These are phyloP conservation scores for Malurus cyaneus DNA, from an alignment of 2,113 vertebrate species.

Conservation along the genomic window DNA sequence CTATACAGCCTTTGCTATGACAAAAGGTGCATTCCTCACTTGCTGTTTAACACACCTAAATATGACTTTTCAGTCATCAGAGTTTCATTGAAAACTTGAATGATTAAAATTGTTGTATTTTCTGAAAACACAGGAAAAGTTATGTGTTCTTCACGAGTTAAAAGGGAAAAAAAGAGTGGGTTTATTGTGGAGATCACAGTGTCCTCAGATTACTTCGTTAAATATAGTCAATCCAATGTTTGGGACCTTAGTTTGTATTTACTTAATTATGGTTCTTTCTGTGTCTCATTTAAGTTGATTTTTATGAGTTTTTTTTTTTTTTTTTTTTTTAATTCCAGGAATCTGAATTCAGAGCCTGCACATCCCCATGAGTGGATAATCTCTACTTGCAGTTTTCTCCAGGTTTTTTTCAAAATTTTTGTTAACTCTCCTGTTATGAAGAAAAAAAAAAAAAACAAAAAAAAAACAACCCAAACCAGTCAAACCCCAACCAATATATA, in stretches of 20 bases:
- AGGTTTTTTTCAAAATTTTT: not conserved
- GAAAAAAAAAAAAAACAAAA: too few relatives aligned
- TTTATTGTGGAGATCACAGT: not conserved
- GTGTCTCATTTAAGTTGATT: not conserved
- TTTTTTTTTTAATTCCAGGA: not conserved
- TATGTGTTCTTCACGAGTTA: rapidly evolving
- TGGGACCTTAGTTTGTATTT: not conserved
- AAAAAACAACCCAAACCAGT: not conserved
- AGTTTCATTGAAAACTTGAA: not conserved
- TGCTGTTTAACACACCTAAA: not conserved
- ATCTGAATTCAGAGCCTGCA: not conserved
- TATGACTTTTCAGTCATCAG: not conserved
- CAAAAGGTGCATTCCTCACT: not conserved
- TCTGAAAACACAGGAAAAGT: not conserved
- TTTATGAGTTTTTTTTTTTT: not conserved
- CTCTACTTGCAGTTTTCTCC: not conserved
- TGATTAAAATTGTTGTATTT: not conserved
- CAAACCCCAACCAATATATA: not conserved
- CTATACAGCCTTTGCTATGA: not conserved
- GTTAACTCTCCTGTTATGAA: not conserved
- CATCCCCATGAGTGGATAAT: not conserved
- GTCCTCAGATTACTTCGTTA: not conserved
- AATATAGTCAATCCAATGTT: rapidly evolving
- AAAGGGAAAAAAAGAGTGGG: not conserved
- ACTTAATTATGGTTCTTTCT: not conserved